Conservation (phyloP, 35 echinoderm and acorn worm genomes). For the Strongylocentrotus purpuratus region DNA sequence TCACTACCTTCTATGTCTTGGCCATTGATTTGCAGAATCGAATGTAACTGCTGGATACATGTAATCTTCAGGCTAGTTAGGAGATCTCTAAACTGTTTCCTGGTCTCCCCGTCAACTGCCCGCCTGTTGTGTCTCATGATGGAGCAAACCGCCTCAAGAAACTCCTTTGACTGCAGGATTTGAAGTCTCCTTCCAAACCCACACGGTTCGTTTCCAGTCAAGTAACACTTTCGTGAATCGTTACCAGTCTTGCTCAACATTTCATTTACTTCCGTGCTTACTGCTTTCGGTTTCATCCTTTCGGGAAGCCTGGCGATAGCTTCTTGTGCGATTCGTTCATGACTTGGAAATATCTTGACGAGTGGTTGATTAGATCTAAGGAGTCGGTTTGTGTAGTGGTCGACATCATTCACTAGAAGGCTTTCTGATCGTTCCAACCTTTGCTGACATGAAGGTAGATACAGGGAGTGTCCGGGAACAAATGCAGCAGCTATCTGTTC, state of each 20-base stretch:
- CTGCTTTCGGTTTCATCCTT: not conserved
- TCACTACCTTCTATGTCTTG: not conserved
- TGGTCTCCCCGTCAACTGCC: not conserved
- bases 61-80: not conserved
- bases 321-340: not conserved
- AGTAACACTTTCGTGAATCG: not conserved
- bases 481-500: not conserved
- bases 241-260: not conserved
- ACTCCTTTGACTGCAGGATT: not conserved
- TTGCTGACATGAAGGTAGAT: not conserved
- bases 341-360: not conserved
- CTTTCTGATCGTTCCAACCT: not conserved
- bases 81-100: not conserved
- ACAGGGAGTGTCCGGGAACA: not conserved
- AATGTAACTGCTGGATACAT: not conserved
- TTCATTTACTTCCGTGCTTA: constrained; percentile 1
- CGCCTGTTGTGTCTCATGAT: not conserved
- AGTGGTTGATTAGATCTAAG: not conserved
- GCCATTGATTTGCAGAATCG: constrained; percentile 21
- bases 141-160: not conserved
- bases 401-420: not conserved
- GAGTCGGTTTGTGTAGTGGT: not conserved
- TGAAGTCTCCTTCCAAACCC: constrained; percentile 21
- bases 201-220: not conserved
- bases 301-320: not conserved